Conservation (phyloP, 2,888 invertebrate genomes). For the Protodeltote pygarga region DNA sequence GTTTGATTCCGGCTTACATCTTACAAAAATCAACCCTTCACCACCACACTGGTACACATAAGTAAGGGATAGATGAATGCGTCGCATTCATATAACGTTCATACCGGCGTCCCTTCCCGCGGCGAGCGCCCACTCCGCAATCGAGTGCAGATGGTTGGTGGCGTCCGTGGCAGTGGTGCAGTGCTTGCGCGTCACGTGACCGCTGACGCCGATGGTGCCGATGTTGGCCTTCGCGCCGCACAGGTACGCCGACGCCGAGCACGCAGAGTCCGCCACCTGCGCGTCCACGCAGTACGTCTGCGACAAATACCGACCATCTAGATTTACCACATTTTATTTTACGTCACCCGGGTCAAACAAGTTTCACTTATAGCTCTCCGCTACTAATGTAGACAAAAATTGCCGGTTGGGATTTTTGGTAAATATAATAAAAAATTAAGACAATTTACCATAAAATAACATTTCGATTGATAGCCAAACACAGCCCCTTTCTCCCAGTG, state of each 20-base stretch:
- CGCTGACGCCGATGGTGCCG: conserved; percentile 89
- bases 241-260: conserved; percentile 90
- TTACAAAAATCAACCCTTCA: too few species aligned
- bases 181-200: conserved; percentile 85
- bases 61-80: background rate
- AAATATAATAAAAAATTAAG: too few species aligned
- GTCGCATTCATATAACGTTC: background rate
- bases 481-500: too few species aligned
- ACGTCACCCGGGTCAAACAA: too few species aligned
- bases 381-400: too few species aligned
- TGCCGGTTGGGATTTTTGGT: too few species aligned
- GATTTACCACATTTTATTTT: background rate
- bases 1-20: too few species aligned
- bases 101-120: conserved; percentile 73
- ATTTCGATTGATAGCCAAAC: too few species aligned
- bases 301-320: background rate
- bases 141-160: conserved; percentile 86
- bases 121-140: conserved; percentile 89
- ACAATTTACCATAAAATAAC: too few species aligned
- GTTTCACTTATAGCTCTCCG: too few species aligned
- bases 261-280: conserved; percentile 91
- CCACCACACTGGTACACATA: too few species aligned
- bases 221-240: conserved; percentile 89
- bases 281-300: conserved; percentile 87
- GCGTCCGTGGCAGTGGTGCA: conserved; percentile 85